Conservation (phyloP, 2,113 vertebrate species). For the Capricornis sumatraensis region DNA sequence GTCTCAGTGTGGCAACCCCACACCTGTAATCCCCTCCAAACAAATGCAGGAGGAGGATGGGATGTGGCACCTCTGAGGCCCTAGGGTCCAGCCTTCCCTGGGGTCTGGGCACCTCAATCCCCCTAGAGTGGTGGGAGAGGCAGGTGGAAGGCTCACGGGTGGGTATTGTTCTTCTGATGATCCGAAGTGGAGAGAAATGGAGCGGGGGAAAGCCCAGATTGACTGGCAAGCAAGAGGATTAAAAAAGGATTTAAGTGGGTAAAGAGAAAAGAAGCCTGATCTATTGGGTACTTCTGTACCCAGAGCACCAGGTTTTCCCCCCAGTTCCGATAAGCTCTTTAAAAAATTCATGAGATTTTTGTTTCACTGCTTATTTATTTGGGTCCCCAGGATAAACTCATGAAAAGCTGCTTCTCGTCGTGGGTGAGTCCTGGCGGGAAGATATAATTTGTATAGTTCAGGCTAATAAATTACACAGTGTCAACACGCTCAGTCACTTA, state of each 20-base stretch:
- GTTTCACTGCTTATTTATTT: slow-evolving; percentile 64
- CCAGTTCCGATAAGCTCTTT: slow-evolving; percentile 55
- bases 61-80: accelerated
- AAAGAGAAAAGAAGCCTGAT: slow-evolving; percentile 58
- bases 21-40: neutral
- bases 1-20: neutral
- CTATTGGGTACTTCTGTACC: neutral
- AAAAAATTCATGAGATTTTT: slow-evolving; percentile 71
- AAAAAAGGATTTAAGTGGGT: slow-evolving; percentile 67
- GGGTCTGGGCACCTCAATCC: neutral
- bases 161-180: neutral
- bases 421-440: neutral
- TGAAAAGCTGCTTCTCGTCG: slow-evolving; percentile 31
- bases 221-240: slow-evolving; percentile 76
- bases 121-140: neutral
- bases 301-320: neutral
- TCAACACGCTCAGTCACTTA: neutral
- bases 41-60: neutral
- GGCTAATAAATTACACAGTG: slow-evolving; percentile 50
- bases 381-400: slow-evolving; percentile 61
- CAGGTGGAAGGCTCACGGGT: accelerated
- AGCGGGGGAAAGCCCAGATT: slow-evolving; percentile 45
- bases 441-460: slow-evolving; percentile 34
- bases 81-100: neutral
- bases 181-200: neutral